These are phyloP conservation scores for Notarius quadriscutis DNA, from an alignment of 2,113 vertebrate genomes.

Conservation along the genomic window DNA sequence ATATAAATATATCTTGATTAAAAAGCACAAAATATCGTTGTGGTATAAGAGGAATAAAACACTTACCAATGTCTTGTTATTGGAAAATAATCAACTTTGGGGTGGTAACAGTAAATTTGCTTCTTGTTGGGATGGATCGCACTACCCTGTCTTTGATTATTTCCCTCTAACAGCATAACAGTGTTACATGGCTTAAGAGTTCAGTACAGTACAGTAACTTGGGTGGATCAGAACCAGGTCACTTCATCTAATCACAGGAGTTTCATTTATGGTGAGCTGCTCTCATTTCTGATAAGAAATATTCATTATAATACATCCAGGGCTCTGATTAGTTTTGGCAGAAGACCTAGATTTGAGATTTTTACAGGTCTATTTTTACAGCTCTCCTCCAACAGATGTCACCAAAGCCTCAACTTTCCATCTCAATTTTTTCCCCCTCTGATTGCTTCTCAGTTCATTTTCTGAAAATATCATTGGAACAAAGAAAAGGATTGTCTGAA, in stretches of 20 bases:
- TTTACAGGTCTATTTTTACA: background rate
- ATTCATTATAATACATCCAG: background rate
- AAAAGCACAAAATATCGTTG: background rate
- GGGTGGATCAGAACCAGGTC: background rate
- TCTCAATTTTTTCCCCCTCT: background rate
- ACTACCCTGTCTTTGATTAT: background rate
- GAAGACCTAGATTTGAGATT: background rate
- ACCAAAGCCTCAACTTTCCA: conserved; percentile 25
- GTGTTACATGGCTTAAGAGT: background rate
- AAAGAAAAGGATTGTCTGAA: background rate
- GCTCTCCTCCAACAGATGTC: conserved; percentile 37
- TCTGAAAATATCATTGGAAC: background rate
- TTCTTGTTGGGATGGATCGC: background rate
- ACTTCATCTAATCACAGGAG: background rate
- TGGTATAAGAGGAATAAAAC: background rate
- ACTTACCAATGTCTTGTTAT: background rate
- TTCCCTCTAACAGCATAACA: background rate
- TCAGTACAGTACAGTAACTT: conserved; percentile 2
- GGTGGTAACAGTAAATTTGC: background rate
- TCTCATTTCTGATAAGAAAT: conserved; percentile 10
- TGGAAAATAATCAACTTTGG: background rate
- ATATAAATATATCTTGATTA: background rate
- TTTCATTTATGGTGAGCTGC: background rate
- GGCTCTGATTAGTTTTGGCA: background rate
- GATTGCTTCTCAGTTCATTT: background rate